Evolutionary conservation across 2,888 invertebrate genomes (phyloP), one percentile per base, ranked within the genome.

Genomic region (Entomobrya proxima): DNA sequence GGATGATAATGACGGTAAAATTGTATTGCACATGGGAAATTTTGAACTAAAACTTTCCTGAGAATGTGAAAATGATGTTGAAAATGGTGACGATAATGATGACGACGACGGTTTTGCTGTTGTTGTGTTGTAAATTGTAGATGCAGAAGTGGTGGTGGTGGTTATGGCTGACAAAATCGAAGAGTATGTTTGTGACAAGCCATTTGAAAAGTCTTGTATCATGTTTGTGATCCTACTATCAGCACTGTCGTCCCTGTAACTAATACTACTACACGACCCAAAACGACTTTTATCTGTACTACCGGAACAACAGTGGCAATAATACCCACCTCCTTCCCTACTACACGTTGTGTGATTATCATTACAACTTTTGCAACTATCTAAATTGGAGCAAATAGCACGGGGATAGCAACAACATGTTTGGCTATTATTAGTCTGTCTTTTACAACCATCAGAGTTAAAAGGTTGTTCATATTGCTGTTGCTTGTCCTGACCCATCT

Each of bases 151-250:
- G 40, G 67, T 5, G 15, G 40, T 69, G 5, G 69, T 69, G 40
- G 69, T 69, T 40, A 15, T 35, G 21, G 32, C 13, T 18, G 64
- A 35, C 21, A 61, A 61, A 77, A 27, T 30, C 40, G 37, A 27
- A 21, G 55, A 72, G 37, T 35, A 30, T 80, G 80, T 69, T 80
- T 80, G 11, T 80, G 81, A 81, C 81, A 81, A 74, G 74, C 74
- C 32, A 52, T 74, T 81, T 72, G 74, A 74, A 74, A 61, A 44
- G 58, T 44, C 40, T 74, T 44, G 74, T 81, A 47, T 81, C 69
- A 69, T 69, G 44, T 44, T 69, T 24, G 69, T 44, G 40, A 37
- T 18, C 21, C 21, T 67, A 69, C 27, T 24, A 27, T 44, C 40
- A 64, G 11, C 35, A 35, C 64, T 18, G 9, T 21, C 18, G n/a